Conservation (phyloP, 1,140 invertebrate genomes). For the Tribolium castaneum region DNA sequence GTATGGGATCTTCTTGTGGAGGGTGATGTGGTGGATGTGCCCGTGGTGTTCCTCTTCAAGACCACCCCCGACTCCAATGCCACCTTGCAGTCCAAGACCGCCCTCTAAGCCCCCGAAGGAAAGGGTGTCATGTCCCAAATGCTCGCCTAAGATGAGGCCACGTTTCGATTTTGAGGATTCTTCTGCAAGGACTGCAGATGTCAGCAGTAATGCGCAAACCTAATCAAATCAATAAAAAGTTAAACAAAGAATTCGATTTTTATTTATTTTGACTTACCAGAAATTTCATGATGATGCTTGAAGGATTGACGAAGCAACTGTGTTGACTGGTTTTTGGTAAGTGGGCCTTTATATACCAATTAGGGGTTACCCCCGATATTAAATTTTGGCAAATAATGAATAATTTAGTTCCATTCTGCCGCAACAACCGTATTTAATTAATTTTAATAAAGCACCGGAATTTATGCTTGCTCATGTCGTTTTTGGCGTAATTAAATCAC, state of each 20-base stretch:
- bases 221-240: not conserved
- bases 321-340: not conserved
- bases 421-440: slow-evolving; percentile 23
- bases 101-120: not conserved
- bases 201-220: slow-evolving; percentile 53
- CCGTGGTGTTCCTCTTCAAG: slow-evolving; percentile 43
- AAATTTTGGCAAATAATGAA: slow-evolving; percentile 16
- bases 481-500: not conserved
- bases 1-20: slow-evolving; percentile 54
- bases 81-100: slow-evolving; percentile 15
- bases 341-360: not conserved
- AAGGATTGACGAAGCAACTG: slow-evolving; percentile 33
- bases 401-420: slow-evolving; percentile 14
- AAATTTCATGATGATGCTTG: slow-evolving; percentile 38
- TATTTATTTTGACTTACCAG: slow-evolving; percentile 18
- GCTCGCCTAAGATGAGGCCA: not conserved
- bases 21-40: slow-evolving; percentile 54
- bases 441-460: slow-evolving; percentile 15
- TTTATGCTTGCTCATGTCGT: not conserved
- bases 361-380: not conserved
- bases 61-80: slow-evolving; percentile 20
- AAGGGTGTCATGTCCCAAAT: not conserved
- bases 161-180: slow-evolving; percentile 16
- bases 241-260: not conserved
- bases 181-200: slow-evolving; percentile 39